These are phyloP conservation scores for Corydoras maculifer DNA, from an alignment of 2,113 vertebrate species.

Conservation along the genomic window DNA sequence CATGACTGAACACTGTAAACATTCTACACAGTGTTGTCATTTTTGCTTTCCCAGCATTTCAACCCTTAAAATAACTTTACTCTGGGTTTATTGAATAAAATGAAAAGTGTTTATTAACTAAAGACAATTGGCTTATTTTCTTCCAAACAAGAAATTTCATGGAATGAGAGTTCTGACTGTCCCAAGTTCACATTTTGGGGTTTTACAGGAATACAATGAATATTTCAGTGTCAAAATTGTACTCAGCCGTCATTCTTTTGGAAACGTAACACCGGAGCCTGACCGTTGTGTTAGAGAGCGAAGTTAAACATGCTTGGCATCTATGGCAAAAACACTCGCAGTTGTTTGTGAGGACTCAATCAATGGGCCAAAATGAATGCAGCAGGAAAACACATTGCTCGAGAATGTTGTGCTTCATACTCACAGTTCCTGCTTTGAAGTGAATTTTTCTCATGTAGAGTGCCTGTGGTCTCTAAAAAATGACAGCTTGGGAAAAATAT, in stretches of 20 bases:
- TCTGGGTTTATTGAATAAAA: background rate
- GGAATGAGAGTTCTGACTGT: background rate
- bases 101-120: background rate
- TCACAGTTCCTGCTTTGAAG: conserved; percentile 29
- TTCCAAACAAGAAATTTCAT: no score
- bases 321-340: background rate
- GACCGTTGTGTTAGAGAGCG: background rate
- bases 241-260: background rate
- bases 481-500: conserved; percentile 11
- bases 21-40: background rate
- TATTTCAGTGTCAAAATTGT: background rate
- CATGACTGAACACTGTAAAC: background rate
- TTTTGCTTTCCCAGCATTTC: background rate
- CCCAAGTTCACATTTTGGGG: background rate
- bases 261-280: background rate
- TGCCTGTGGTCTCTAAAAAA: conserved; percentile 26
- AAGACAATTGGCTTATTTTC: no score
- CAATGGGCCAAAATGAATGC: conserved; percentile 12
- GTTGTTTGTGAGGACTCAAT: conserved; percentile 22
- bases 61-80: background rate
- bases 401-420: conserved; percentile 25
- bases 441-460: conserved; percentile 32
- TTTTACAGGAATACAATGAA: background rate
- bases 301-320: background rate
- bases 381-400: conserved; percentile 24